Evolutionary conservation across 2,113 vertebrate species (phyloP).

Genomic region (Orthonyx spaldingii): DNA sequence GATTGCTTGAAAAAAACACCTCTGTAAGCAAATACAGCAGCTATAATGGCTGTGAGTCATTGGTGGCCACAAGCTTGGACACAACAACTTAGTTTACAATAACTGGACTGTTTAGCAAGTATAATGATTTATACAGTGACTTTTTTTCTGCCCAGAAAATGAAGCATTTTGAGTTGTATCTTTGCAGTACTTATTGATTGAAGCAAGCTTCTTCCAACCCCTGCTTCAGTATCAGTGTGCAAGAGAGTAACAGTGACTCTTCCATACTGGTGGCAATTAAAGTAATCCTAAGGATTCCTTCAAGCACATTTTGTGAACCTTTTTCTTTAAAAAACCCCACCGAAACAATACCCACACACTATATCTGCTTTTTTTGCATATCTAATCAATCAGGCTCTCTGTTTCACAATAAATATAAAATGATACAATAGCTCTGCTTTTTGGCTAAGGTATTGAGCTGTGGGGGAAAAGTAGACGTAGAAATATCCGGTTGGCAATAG

Average conservation of each 20-base stretch:
- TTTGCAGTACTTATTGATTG: not conserved
- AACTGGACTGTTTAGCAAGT: not conserved
- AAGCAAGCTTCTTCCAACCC: not conserved
- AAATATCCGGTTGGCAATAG: not conserved
- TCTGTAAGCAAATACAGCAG: constrained; percentile 22
- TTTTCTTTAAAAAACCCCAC: not conserved
- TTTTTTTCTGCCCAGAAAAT: not conserved
- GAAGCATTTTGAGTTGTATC: not conserved
- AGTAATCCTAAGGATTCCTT: not conserved
- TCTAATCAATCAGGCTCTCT: not conserved
- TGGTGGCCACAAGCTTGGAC: not conserved
- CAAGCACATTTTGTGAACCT: not conserved
- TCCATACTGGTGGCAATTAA: not conserved
- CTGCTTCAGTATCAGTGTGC: not conserved
- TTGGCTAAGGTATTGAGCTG: not conserved
- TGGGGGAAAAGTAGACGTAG: not conserved
- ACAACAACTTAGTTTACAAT: not conserved
- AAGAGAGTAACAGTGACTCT: not conserved
- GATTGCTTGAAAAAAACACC: not conserved
- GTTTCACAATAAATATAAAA: not conserved
- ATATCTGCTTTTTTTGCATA: not conserved
- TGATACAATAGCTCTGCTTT: not conserved
- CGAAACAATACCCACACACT: not conserved
- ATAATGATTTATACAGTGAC: not conserved
- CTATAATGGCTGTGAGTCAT: not conserved